Base-by-base conservation (phyloP, 2,113 vertebrate species). In the Vulpes vulpes region DNA sequence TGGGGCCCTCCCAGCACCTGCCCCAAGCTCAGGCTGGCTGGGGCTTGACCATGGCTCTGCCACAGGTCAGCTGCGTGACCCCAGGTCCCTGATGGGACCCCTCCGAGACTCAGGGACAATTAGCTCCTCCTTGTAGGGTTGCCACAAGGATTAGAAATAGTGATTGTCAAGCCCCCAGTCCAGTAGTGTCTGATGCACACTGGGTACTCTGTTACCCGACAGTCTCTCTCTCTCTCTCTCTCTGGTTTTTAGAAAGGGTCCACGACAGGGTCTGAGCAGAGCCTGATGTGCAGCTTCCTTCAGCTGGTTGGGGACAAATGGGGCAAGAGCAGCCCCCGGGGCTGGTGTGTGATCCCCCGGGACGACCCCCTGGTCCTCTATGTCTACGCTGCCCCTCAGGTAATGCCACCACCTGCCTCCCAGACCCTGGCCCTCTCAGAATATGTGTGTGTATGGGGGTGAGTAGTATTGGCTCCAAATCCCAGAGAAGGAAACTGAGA, bases 331-430 rank as follows among this genome's bases (percentile, higher is more conserved):
- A 49, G 98, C 67, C 93, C 81, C 0, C 96, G 98, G 89, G 98
- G 98, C 97, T 99, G 99, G 99, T 99, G 98, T 0, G 98, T 98
- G 90, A 99, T 99, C 94, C 99, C 99, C 0, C 97, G 17, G 96
- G 98, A 99, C 0, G 99, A 99, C 87, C 99, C 99, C 27, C 98
- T 99, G 0, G 98, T 99, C 94, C 98, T 99, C 43, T 99, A 99
- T 8, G 15, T 99, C 97, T 99, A 99, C 0, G 98, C 97, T 0
- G 99, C 99, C 32, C 99, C 99, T 0, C 99, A 99, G 99, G 99
- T 99, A 97, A 82, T 22, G n/a, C 43, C 51, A 0, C 5, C 35
- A 3, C 53, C 35, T 5, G 4, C 60, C 43, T 32, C 15, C 4
- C 35, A 14, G 64, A 23, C 11, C 59, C 25, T 3, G 17, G 62